Evolutionary conservation across 2,113 vertebrate genomes (phyloP).

Genomic region (Lophotis ruficrista): DNA sequence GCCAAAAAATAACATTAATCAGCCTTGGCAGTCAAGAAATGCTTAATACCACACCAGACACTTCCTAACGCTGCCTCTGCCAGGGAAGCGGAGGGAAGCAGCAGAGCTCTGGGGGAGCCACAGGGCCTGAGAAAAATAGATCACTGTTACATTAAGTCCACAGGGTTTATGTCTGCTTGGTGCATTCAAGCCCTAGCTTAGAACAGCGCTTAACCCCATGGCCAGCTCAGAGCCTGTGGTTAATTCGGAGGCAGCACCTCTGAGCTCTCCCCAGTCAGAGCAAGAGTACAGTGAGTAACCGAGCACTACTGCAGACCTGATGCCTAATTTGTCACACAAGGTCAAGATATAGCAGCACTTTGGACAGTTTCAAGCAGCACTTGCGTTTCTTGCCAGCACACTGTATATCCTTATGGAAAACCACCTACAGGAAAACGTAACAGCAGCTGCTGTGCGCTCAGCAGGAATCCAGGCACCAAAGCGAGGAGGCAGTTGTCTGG

Average conservation of each 20-base stretch:
- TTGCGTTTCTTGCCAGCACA: background rate
- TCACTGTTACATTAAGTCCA: background rate
- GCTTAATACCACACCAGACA: background rate
- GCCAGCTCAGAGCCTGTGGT: background rate
- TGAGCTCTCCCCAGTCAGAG: background rate
- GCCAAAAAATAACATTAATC: background rate
- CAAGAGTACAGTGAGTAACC: fast-evolving
- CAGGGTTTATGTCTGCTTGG: background rate
- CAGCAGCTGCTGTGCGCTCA: background rate
- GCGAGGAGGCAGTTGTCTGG: background rate
- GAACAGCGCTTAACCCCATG: background rate
- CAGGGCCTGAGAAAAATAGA: background rate
- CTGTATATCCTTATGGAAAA: background rate
- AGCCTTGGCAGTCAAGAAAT: background rate
- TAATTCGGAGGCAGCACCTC: background rate
- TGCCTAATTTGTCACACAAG: background rate
- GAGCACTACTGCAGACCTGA: background rate
- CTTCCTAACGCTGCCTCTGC: background rate
- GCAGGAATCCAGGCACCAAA: background rate
- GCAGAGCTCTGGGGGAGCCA: background rate
- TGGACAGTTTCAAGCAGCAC: background rate
- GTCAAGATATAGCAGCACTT: background rate
- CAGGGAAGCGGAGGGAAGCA: background rate
- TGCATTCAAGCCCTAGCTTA: background rate
- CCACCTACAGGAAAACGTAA: background rate